Conservation (phyloP, 2,113 vertebrate species). For the Oreotragus oreotragus region DNA sequence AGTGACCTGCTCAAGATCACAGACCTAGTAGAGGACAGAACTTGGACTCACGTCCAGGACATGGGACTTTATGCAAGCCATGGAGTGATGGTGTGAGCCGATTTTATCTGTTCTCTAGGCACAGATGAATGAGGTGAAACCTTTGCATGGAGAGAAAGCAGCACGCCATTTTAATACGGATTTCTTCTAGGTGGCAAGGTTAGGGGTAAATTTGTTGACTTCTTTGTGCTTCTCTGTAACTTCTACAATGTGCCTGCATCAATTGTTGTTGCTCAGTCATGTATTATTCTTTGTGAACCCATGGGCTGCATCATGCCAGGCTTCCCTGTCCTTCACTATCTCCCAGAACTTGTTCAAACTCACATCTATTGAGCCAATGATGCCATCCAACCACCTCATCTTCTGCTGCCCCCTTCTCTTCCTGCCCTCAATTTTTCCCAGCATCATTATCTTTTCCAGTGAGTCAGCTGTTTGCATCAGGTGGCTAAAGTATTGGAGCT, state of each 20-base stretch:
- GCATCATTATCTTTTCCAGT: background rate
- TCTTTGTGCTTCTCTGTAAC: constrained; percentile 3
- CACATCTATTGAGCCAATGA: background rate
- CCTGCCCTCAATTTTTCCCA: background rate
- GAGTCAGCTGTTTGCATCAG: background rate
- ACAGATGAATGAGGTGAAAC: background rate
- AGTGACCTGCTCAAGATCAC: background rate
- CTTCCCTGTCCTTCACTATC: background rate
- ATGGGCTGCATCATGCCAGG: background rate
- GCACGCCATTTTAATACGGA: background rate
- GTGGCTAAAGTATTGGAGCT: background rate
- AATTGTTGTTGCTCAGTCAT: background rate
- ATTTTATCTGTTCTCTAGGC: background rate
- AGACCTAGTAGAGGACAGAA: background rate
- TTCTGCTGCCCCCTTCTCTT: background rate
- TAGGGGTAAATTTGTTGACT: background rate
- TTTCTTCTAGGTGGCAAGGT: constrained; percentile 22
- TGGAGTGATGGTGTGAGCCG: background rate
- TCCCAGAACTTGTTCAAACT: background rate
- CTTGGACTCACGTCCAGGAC: background rate
- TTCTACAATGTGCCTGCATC: background rate
- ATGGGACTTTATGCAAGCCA: background rate
- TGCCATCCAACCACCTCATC: background rate
- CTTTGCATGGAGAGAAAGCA: background rate
- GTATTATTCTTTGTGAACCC: background rate